A percentile compares a stretch with the other conserved stretches of the same genome.
Evolutionary conservation across 2,113 vertebrate genomes (phyloP).

Genomic region (Forbesichthys papilliferus): DNA sequence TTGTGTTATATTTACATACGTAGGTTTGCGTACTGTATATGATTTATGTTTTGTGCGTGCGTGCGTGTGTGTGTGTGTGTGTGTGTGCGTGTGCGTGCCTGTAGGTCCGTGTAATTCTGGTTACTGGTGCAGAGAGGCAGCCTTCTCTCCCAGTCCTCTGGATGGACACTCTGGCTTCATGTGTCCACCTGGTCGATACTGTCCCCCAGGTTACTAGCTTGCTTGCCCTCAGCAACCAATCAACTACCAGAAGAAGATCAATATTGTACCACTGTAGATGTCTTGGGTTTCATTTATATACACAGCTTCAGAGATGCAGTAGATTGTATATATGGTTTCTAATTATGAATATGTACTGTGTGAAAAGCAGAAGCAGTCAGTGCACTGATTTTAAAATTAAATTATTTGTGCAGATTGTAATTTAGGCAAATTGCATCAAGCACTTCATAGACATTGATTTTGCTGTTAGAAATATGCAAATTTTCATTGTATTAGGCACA

Average conservation of each 20-base stretch:
- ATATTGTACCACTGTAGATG: not conserved
- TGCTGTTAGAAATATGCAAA: no score
- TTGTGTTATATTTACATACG: not conserved
- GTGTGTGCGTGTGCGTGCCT: constrained; percentile 1
- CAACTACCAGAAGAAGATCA: constrained; percentile 2
- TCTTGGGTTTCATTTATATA: not conserved
- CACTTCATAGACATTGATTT: no score
- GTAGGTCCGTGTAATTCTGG: constrained; percentile 83
- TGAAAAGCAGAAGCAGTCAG: no score
- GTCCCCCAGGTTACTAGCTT: constrained; percentile 78
- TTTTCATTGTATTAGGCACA: no score
- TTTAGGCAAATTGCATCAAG: no score
- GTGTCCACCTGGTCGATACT: constrained; percentile 86
- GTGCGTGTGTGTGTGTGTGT: not conserved
- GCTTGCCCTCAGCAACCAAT: not conserved
- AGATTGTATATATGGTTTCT: not conserved
- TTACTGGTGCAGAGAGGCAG: constrained; percentile 84
- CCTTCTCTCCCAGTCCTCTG: constrained; percentile 72
- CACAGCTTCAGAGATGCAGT: not conserved
- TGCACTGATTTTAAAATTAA: no score
- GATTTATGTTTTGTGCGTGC: not conserved
- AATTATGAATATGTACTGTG: no score
- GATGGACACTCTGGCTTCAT: constrained; percentile 75
- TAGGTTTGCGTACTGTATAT: not conserved
- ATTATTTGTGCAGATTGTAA: no score